Conservation (phyloP, 2,888 invertebrate species). For the Mamestra brassicae region DNA sequence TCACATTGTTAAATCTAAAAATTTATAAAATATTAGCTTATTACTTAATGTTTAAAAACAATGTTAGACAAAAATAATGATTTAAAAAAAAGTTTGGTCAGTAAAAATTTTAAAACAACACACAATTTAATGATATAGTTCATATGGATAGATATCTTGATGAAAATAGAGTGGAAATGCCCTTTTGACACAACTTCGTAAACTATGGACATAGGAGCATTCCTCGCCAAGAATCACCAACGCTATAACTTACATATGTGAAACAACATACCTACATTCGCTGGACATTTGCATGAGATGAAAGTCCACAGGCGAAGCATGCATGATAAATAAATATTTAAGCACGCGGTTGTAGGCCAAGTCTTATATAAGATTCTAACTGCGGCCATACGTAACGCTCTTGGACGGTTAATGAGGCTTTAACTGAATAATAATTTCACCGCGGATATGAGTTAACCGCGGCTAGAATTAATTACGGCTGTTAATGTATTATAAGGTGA, state of each 20-base stretch:
- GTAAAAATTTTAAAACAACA: too few relatives aligned
- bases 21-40: too few relatives aligned
- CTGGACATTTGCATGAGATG: slow-evolving; percentile 49
- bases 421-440: slow-evolving; percentile 60
- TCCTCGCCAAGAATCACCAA: background rate
- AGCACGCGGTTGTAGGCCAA: slow-evolving; percentile 25
- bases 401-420: slow-evolving; percentile 41
- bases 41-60: too few relatives aligned
- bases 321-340: slow-evolving; percentile 49
- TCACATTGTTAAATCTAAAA: too few relatives aligned
- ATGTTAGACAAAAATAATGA: too few relatives aligned
- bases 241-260: slow-evolving; percentile 12
- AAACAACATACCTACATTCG: background rate
- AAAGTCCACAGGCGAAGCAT: slow-evolving; percentile 36
- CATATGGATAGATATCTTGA: too few relatives aligned
- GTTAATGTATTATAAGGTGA: slow-evolving; percentile 22
- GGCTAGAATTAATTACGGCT: slow-evolving; percentile 51
- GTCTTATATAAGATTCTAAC: slow-evolving; percentile 53
- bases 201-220: background rate
- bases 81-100: too few relatives aligned
- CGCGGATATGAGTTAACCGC: slow-evolving; percentile 51
- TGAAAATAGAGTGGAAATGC: too few relatives aligned
- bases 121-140: too few relatives aligned
- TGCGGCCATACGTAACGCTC: slow-evolving; percentile 43
- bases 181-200: background rate